Evolutionary conservation across 1,140 invertebrate genomes (phyloP), one percentile per base, ranked within the genome.

Genomic region (Trichonephila clavata): DNA sequence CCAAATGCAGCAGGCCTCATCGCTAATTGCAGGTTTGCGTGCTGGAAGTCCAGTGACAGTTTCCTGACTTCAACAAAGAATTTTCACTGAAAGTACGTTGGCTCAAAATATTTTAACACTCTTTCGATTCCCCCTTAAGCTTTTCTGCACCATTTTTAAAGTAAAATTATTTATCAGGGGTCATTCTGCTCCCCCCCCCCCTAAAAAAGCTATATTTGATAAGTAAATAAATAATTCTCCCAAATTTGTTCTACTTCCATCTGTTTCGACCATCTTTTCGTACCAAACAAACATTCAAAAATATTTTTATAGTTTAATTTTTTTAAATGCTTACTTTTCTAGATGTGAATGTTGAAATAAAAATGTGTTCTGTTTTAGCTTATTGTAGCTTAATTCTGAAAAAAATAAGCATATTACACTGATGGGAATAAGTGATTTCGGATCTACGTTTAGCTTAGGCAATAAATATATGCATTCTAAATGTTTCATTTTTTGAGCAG

Each of bases 1-100:
- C 83, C 61, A 61, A 59, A 77, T 20, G 57, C 89, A 77, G 77
- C 59, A 65, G 39, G 57, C 60, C 57, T 32, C 32, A 39, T 50
- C 77, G 32, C 27, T 92, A 86, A 92, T 92, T 92, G 91, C 50
- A 5, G 57, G 39, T 86, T 92, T 86, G 83, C 91, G 91, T 92
- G 91, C n/a, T 60, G n/a, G n/a, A 59, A 81, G 57, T 24, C 43
- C 59, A 92, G 24, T 92, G 90, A 92, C 83, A 92, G 89, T 83
- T 91, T 39, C n/a, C 60, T 83, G 83, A 92, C 71, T 86, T 86
- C 91, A 68, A 61, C 39, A 86, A 92, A 92, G 83, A 86, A 92
- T 59, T 92, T 77, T 60, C 43, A n/a, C 65, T 10, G 39, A 57
- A 71, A 88, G 61, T 50, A 71, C 43, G 32, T 68, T 21, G 32